These are phyloP conservation scores for Scyliorhinus canicula DNA, from an alignment of 2,797 vertebrate species.

Conservation along the genomic window DNA sequence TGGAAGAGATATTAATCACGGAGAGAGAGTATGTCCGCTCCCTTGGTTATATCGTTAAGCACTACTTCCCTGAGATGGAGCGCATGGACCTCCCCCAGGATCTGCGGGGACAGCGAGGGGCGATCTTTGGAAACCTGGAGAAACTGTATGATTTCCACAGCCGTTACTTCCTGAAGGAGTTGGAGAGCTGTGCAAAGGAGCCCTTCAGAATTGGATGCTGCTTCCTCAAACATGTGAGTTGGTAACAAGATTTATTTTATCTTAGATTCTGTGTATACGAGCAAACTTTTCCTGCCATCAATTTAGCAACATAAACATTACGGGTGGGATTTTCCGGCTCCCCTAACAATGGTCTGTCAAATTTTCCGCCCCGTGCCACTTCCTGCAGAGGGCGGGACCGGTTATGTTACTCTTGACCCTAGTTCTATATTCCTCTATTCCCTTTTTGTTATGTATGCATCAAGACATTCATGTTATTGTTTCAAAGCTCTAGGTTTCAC, in stretches of 20 bases:
- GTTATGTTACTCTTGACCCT: neutral
- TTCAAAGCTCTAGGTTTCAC: neutral
- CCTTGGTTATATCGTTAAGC: slow-evolving; percentile 64
- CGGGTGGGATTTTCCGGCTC: too few relatives aligned
- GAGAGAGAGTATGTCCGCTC: slow-evolving; percentile 69
- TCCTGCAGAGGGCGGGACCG: too few relatives aligned
- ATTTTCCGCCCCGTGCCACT: too few relatives aligned
- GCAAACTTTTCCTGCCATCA: neutral
- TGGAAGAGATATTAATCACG: slow-evolving; percentile 67
- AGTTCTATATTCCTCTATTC: neutral
- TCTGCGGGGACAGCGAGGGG: slow-evolving; percentile 67
- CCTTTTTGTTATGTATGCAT: neutral
- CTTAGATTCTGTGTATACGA: neutral
- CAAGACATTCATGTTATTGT: neutral
- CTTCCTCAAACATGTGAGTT: slow-evolving; percentile 66
- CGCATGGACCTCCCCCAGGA: slow-evolving; percentile 66
- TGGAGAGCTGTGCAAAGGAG: slow-evolving; percentile 60
- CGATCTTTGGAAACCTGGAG: slow-evolving; percentile 70
- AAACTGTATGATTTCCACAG: slow-evolving; percentile 72
- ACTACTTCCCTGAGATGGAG: slow-evolving; percentile 70
- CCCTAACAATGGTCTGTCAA: too few relatives aligned
- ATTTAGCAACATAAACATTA: neutral
- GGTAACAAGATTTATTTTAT: neutral
- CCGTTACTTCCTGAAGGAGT: slow-evolving; percentile 63
- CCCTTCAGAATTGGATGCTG: slow-evolving; percentile 64